phyloP scores from a whole-genome alignment of 1,140 invertebrate genomes.

The Paraescarpia echinospica region DNA sequence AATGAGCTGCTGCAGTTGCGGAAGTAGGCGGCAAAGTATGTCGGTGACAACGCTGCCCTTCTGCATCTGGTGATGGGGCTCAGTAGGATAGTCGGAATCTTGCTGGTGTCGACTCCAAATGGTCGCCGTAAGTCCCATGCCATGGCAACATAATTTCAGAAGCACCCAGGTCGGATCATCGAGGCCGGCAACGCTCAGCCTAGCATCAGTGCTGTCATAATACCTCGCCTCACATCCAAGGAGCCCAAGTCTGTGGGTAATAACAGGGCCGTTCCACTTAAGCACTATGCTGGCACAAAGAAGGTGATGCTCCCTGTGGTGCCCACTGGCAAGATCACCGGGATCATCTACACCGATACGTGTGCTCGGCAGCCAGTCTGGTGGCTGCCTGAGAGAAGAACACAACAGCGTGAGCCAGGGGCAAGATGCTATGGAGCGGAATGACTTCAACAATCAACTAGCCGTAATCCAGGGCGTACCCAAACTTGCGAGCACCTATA shows the following conservation, averaged over 20 bases:
- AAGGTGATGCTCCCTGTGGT: too few relatives aligned
- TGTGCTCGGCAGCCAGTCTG: constrained; percentile 13
- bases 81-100: background rate
- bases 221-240: too few relatives aligned
- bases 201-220: constrained; percentile 9
- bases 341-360: too few relatives aligned
- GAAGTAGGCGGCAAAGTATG: constrained; percentile 18
- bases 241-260: too few relatives aligned
- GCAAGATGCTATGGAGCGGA: constrained; percentile 21
- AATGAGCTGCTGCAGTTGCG: constrained; percentile 8
- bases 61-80: background rate
- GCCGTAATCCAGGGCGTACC: background rate
- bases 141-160: constrained; percentile 17
- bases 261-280: too few relatives aligned
- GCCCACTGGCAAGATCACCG: too few relatives aligned
- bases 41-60: background rate
- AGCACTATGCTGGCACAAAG: constrained; percentile 16
- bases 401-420: too few relatives aligned
- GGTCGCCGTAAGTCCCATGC: too few relatives aligned
- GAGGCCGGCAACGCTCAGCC: background rate
- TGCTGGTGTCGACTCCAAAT: background rate
- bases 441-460: constrained; percentile 19
- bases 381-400: constrained; percentile 15
- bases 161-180: constrained; percentile 15
- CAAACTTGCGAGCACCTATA: constrained; percentile 18